Evolutionary conservation across 2,113 vertebrate species (phyloP), one percentile per base, ranked within the genome.

Genomic region (Bufo gargarizans): DNA sequence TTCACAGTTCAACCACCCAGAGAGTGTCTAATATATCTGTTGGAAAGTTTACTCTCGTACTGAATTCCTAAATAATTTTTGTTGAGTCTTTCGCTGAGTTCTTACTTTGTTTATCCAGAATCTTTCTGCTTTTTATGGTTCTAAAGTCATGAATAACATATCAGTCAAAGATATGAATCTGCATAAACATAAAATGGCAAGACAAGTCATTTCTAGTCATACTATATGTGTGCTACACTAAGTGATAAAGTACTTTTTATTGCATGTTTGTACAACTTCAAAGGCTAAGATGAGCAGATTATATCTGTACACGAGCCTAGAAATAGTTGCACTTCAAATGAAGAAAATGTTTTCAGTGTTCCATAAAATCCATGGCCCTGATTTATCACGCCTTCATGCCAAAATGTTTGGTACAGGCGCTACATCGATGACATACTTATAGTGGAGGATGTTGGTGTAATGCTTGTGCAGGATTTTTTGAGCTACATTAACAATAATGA

Each of bases 101-200:
- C 56, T 80, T 59, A 80, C n/a, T 80, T 14, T 79, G 77, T 80
- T 80, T 59, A 80, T 55, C 22, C 55, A 80, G 53, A 80, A 43
- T 22, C 14, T 4, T 33, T 80, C 13, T 55, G 59, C 13, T 8
- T 56, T 80, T 79, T 80, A 58, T 59, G 77, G 50, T 78, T 56
- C 50, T 78, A n/a, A 78, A 56, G n/a, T 58, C 77, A 59, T 33
- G 53, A 59, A 58, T 58, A 33, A 33, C 20, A 56, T 13, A 56
- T 14, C 55, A 33, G 53, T 22, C 33, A 22, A 80, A 58, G 22
- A 59, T 33, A 33, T 33, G 56, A 43, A 33, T 33, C 55, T 80
- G 43, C 17, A 56, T 79, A 79, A 79, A 58, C 20, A 79, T 6
- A 56, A 16, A 56, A 22, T 79, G 13, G 58, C 77, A 80, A 59